Evolutionary conservation across 2,888 invertebrate genomes (phyloP).

Genomic region (Minunthozetes semirufus): DNA sequence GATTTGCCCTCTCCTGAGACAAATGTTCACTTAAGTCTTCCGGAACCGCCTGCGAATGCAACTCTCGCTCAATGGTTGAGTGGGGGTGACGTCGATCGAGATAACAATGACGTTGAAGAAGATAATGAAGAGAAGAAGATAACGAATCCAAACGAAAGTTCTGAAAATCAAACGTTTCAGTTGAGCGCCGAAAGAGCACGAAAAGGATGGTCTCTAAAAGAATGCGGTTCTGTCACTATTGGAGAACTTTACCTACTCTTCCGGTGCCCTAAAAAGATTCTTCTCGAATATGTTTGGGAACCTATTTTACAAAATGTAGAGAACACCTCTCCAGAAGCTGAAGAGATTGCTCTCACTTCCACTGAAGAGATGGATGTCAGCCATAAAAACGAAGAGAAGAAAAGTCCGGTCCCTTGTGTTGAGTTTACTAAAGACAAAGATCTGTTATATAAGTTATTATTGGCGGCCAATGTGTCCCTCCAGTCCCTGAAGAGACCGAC

Average conservation of each 20-base stretch:
- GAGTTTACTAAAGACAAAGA: background rate
- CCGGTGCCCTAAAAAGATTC: conserved; percentile 48
- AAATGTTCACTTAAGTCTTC: background rate
- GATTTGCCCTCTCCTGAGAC: background rate
- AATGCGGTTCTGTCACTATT: conserved; percentile 70
- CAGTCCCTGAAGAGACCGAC: conserved; percentile 25
- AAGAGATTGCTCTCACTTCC: background rate
- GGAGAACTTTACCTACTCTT: conserved; percentile 81
- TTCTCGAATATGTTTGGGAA: conserved; percentile 51
- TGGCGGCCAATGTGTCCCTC: conserved; percentile 29
- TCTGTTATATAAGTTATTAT: conserved; percentile 33
- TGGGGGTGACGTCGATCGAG: background rate
- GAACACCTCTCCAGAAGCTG: background rate
- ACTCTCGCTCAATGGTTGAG: conserved; percentile 37
- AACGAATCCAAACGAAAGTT: conserved; percentile 19
- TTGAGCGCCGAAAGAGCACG: conserved; percentile 32
- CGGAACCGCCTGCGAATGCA: conserved; percentile 34
- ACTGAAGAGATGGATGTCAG: background rate
- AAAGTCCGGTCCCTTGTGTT: too few relatives aligned
- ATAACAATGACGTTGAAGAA: background rate
- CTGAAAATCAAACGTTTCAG: conserved; percentile 12
- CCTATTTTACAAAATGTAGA: background rate
- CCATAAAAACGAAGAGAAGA: conserved; percentile 8
- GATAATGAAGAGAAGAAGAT: conserved; percentile 24
- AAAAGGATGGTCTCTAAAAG: conserved; percentile 69